Conservation (phyloP, 1,140 invertebrate species). For the Drosophila sechellia region DNA sequence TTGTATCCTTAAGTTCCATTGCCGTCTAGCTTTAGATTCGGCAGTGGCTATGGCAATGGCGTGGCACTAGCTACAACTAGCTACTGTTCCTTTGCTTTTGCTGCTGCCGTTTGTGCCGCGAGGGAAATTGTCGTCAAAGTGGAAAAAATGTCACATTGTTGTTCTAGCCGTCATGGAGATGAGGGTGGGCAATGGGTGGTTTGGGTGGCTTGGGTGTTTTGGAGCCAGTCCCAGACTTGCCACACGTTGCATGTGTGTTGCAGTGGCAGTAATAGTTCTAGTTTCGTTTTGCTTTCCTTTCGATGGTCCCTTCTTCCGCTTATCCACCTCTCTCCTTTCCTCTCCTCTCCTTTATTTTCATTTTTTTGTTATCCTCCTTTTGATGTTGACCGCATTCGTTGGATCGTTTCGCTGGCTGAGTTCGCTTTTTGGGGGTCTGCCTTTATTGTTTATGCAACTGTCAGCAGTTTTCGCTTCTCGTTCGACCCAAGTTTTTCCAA, state of each 20-base stretch:
- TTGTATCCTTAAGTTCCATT: constrained; percentile 55
- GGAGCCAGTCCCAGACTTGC: constrained; percentile 14
- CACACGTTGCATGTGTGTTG: constrained; percentile 31
- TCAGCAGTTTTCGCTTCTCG: constrained; percentile 72
- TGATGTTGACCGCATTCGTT: constrained; percentile 77
- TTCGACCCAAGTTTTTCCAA: constrained; percentile 43
- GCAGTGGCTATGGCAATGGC: constrained; percentile 45
- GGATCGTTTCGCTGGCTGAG: constrained; percentile 36
- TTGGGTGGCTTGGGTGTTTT: neutral
- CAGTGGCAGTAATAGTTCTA: constrained; percentile 33
- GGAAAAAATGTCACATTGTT: constrained; percentile 80
- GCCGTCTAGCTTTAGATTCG: constrained; percentile 20
- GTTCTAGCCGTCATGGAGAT: constrained; percentile 64
- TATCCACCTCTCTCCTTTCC: constrained; percentile 14
- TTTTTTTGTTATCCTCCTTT: constrained; percentile 46
- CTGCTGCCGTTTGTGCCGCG: constrained; percentile 68
- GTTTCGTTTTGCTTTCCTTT: constrained; percentile 57
- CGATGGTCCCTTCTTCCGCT: constrained; percentile 18
- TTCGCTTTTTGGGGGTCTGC: constrained; percentile 46
- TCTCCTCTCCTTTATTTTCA: neutral
- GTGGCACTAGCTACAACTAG: constrained; percentile 20
- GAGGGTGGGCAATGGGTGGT: constrained; percentile 8
- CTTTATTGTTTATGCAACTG: constrained; percentile 81
- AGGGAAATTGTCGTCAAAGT: constrained; percentile 81
- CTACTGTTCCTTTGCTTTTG: constrained; percentile 29